Evolutionary conservation across 1,140 invertebrate genomes (phyloP).

Genomic region (Pemphigus obesinymphae): DNA sequence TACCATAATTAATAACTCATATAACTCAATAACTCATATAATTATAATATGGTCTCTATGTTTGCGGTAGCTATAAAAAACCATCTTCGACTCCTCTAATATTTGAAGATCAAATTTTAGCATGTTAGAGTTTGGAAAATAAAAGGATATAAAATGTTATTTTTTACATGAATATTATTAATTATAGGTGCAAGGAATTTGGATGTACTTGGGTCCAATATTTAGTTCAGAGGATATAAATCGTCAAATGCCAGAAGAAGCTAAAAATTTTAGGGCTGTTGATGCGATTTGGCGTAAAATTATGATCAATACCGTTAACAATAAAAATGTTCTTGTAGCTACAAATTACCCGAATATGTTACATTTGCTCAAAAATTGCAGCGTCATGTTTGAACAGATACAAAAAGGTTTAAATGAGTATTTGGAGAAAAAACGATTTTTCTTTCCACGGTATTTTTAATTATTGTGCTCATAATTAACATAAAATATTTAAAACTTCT

Average conservation of each 20-base stretch:
- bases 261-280: slow-evolving; percentile 73
- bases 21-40: too few species aligned
- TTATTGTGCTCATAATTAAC: too few species aligned
- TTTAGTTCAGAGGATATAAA: slow-evolving; percentile 96
- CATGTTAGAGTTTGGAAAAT: too few species aligned
- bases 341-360: slow-evolving; percentile 79
- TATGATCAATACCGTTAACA: slow-evolving; percentile 66
- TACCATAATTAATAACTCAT: too few species aligned
- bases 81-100: too few species aligned
- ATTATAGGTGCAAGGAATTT: slow-evolving; percentile 61
- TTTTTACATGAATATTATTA: too few species aligned
- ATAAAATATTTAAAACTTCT: background rate
- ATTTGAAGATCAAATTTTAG: too few species aligned
- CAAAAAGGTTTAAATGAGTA: slow-evolving; percentile 95
- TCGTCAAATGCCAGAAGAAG: slow-evolving; percentile 94
- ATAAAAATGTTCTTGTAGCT: slow-evolving; percentile 71
- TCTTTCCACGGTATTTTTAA: slow-evolving; percentile 75
- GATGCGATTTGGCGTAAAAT: slow-evolving; percentile 76
- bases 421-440: slow-evolving; percentile 90
- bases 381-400: slow-evolving; percentile 76
- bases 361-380: slow-evolving; percentile 62
- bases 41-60: too few species aligned
- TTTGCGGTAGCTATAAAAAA: too few species aligned
- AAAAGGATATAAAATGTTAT: too few species aligned
- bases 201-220: slow-evolving; percentile 93